Conservation (phyloP, 2,113 vertebrate species). For the Carassius carassius region DNA sequence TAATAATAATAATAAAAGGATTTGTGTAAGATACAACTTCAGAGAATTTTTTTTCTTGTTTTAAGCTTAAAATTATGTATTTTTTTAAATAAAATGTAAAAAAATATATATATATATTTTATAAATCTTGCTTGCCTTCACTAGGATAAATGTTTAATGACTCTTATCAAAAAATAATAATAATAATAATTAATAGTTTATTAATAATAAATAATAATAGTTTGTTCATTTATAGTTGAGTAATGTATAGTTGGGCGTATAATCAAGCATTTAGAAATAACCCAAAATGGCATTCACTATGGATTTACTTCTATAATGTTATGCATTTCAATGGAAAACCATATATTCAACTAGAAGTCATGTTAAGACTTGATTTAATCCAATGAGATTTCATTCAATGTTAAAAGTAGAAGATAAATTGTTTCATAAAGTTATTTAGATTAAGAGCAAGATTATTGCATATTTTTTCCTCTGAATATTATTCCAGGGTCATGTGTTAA, state of each 20-base stretch:
- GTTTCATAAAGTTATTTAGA: neutral
- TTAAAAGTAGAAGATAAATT: neutral
- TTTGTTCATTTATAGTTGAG: neutral
- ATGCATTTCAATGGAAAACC: neutral
- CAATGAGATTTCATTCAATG: neutral
- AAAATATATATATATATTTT: no score
- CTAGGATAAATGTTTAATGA: neutral
- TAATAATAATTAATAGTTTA: no score
- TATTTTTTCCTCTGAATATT: neutral
- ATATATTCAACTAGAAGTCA: neutral
- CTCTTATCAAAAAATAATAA: neutral
- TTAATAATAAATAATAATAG: no score
- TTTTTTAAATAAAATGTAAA: no score
- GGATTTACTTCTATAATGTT: neutral
- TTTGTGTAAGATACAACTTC: no score
- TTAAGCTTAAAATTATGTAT: no score
- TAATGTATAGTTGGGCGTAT: neutral
- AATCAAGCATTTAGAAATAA: slow-evolving; percentile 1
- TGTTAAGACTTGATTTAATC: neutral
- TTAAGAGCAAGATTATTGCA: neutral
- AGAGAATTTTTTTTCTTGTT: no score
- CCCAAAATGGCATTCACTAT: neutral
- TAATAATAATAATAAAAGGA: no score
- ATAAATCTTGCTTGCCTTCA: neutral
- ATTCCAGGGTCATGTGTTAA: neutral